A percentile compares a stretch with the other conserved stretches of the same genome.
These are phyloP conservation scores for Coptodon bakossiorum DNA, from an alignment of 2,113 vertebrate species.

Conservation along the genomic window DNA sequence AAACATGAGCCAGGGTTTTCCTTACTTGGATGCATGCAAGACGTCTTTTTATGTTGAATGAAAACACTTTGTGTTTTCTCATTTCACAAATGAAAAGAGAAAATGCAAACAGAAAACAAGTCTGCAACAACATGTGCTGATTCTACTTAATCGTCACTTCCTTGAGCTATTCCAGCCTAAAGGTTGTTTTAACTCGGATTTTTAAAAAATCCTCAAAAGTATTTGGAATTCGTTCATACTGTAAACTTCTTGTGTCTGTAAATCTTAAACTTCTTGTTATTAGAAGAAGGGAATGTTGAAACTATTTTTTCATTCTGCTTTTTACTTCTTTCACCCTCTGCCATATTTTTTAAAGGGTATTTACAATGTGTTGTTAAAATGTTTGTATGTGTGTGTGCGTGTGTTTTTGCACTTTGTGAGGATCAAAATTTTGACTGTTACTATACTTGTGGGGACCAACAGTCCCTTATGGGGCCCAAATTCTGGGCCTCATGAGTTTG, in stretches of 20 bases:
- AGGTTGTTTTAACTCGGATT: background rate
- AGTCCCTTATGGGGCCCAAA: background rate
- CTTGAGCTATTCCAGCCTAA: background rate
- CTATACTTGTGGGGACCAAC: background rate
- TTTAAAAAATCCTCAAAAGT: fast-evolving
- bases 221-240: background rate
- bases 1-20: background rate
- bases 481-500: fast-evolving
- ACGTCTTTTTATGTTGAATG: background rate
- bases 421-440: fast-evolving
- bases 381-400: background rate
- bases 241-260: background rate
- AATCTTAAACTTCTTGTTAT: background rate
- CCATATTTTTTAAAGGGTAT: fast-evolving
- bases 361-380: background rate
- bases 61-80: background rate
- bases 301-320: background rate
- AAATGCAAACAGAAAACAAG: background rate
- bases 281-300: background rate
- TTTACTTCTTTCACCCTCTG: fast-evolving
- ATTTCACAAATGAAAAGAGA: fast-evolving
- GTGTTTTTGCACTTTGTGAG: background rate
- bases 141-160: background rate
- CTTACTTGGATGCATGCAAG: background rate
- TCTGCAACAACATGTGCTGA: fast-evolving